Percentiles rank a stretch among this genome's conserved stretches.
Evolutionary conservation across 2,113 vertebrate species (phyloP).

Genomic region (Megaleporinus macrocephalus): DNA sequence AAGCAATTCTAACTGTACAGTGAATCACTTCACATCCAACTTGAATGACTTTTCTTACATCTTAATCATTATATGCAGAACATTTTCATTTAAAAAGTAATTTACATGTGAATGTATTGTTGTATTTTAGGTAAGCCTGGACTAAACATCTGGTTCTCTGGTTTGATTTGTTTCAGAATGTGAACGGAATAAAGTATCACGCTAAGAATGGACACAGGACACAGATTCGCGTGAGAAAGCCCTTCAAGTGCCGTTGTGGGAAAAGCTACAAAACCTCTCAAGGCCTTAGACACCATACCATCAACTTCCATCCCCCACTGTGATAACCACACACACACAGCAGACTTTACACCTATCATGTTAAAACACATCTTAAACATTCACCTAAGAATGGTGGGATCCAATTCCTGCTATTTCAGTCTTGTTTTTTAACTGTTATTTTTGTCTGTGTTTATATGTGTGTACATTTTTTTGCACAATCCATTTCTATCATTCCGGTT

Average conservation of each 20-base stretch:
- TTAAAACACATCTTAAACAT: not conserved
- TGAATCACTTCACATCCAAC: no score
- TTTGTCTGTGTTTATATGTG: slow-evolving; percentile 14
- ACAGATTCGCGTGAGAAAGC: slow-evolving; percentile 97
- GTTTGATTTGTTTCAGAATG: slow-evolving; percentile 81
- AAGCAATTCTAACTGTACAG: no score
- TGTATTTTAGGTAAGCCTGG: no score
- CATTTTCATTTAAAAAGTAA: no score
- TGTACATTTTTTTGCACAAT: slow-evolving; percentile 33
- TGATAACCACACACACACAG: slow-evolving; percentile 33
- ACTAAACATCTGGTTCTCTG: not conserved
- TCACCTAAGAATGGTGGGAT: not conserved
- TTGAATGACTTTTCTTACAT: no score
- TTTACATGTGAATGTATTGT: no score
- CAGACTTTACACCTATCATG: not conserved
- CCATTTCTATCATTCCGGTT: slow-evolving; percentile 12
- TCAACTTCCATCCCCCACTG: slow-evolving; percentile 93
- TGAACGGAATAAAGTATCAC: slow-evolving; percentile 99
- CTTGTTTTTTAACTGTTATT: not conserved
- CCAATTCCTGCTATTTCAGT: not conserved
- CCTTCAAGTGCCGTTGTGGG: slow-evolving; percentile 98
- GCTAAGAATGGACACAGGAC: slow-evolving; percentile 99
- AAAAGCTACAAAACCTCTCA: slow-evolving; percentile 99
- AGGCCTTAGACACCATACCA: slow-evolving; percentile 98
- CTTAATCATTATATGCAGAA: no score